A percentile compares a stretch with the other conserved stretches of the same genome.
These are phyloP conservation scores for Parambassis ranga DNA, from an alignment of 2,797 vertebrate genomes.

Conservation along the genomic window DNA sequence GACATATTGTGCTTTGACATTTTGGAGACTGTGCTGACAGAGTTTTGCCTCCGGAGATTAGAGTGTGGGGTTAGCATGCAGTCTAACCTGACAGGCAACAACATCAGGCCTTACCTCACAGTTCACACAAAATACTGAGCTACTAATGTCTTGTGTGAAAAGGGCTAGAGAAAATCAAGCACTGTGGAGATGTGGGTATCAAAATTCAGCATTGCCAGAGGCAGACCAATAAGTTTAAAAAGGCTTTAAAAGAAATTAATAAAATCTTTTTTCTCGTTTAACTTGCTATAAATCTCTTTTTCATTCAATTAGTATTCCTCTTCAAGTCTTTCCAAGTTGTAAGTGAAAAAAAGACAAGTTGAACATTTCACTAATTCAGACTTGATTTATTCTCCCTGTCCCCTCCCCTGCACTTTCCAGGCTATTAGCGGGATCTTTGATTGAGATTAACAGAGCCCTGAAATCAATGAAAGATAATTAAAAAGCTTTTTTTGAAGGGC, in stretches of 20 bases:
- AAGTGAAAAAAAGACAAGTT: conserved; percentile 27
- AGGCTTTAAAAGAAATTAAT: conserved; percentile 14
- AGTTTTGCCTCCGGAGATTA: conserved; percentile 17
- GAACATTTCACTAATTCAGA: conserved; percentile 47
- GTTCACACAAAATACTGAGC: neutral
- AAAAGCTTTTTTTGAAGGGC: conserved; percentile 73
- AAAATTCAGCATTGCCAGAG: neutral
- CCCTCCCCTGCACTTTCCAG: conserved; percentile 51
- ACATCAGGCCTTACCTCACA: neutral
- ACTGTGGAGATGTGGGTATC: conserved; percentile 7
- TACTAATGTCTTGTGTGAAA: conserved; percentile 1
- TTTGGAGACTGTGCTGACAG: conserved; percentile 6
- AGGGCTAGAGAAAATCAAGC: neutral
- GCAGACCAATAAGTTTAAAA: conserved; percentile 1
- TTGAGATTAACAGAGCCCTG: conserved; percentile 68
- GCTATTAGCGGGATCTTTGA: conserved; percentile 74
- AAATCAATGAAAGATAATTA: conserved; percentile 78
- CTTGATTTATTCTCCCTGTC: conserved; percentile 47
- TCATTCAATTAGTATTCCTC: conserved; percentile 43
- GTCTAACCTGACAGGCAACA: neutral
- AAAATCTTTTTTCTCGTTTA: conserved; percentile 16
- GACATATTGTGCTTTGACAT: conserved; percentile 33
- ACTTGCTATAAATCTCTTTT: conserved; percentile 7
- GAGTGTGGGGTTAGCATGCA: conserved; percentile 13
- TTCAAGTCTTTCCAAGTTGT: conserved; percentile 33